These are phyloP conservation scores for Rhinoraja longicauda DNA, from an alignment of 2,797 vertebrate genomes.

Conservation along the genomic window DNA sequence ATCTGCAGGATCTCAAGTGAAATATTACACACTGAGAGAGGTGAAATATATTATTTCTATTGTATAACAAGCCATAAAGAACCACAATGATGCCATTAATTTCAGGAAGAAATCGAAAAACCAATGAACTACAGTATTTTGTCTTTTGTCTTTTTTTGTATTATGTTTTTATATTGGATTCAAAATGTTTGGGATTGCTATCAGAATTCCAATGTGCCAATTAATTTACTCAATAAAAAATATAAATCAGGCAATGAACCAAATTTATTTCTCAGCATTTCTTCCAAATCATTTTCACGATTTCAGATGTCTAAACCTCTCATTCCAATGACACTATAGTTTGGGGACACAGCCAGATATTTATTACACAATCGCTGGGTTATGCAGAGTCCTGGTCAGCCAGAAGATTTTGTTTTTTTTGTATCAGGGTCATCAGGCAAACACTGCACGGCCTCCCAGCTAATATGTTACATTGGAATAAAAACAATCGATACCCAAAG, in stretches of 20 bases:
- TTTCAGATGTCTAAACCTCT: not conserved
- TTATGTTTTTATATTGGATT: not conserved
- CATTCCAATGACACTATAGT: not conserved
- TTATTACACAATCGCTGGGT: not conserved
- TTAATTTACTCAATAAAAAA: too few species aligned
- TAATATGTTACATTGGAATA: not conserved
- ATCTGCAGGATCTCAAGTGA: not conserved
- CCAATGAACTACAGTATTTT: not conserved
- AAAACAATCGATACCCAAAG: not conserved
- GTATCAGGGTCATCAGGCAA: not conserved
- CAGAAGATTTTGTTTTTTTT: not conserved
- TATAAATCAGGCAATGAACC: not conserved
- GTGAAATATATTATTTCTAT: not conserved
- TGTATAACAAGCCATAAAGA: not conserved
- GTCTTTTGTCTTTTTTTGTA: too few species aligned
- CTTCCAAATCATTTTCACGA: not conserved
- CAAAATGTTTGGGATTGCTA: not conserved
- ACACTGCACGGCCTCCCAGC: not conserved
- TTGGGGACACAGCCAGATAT: not conserved
- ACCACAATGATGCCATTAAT: not conserved
- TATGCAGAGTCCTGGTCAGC: slow-evolving; percentile 27
- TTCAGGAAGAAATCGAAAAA: not conserved
- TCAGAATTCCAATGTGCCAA: not conserved
- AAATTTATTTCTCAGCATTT: not conserved
- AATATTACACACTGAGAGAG: not conserved